Base-by-base conservation (phyloP, 2,888 invertebrate species). In the Hirtodrosophila confusa region DNA sequence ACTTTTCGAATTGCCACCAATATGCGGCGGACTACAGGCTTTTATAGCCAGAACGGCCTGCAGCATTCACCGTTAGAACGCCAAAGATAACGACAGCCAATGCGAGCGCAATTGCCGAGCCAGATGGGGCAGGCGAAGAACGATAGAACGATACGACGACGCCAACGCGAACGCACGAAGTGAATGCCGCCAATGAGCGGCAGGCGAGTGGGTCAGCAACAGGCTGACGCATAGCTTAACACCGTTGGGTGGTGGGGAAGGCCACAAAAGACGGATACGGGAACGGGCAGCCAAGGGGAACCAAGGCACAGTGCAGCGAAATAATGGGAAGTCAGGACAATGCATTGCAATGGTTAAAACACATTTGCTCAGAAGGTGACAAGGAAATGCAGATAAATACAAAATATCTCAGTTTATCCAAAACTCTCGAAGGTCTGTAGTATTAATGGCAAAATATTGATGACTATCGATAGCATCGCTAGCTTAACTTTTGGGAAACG, bases 21-120 rank as follows among this genome's bases (percentile, higher is more conserved):
- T 80, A 69, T 79, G 84, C 64, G 86, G 67, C 80, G 69, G 80
- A 69, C 75, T 78, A 68, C 60, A 76, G 75, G 82, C 86, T 90
- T 90, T 90, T 90, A 90, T 90, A 90, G 88, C 70, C 51, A 49
- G 62, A 70, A 69, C 61, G 23, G 55, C 55, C 40, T 53, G 53
- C 64, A 57, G 51, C 60, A 60, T 60, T 53, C 55, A 57, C 69
- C 58, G 67, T 58, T 62, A 51, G 44, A 31, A 50, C 35, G 53
- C 47, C 47, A 64, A 50, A 82, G 82, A 82, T 82, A 82, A 86
- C 75, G 75, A 48, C 63, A 62, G 54, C 75, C 86, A 75, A 88
- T 88, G 43, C 83, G 86, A 86, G 12, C 62, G 44, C 60, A 40
- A 67, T 12, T 33, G 41, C 47, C 73, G 72, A 72, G 27, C 37